Percentiles rank a stretch among this genome's conserved stretches.
Evolutionary conservation across 2,888 invertebrate genomes (phyloP).

Genomic region (Nomada flava): DNA sequence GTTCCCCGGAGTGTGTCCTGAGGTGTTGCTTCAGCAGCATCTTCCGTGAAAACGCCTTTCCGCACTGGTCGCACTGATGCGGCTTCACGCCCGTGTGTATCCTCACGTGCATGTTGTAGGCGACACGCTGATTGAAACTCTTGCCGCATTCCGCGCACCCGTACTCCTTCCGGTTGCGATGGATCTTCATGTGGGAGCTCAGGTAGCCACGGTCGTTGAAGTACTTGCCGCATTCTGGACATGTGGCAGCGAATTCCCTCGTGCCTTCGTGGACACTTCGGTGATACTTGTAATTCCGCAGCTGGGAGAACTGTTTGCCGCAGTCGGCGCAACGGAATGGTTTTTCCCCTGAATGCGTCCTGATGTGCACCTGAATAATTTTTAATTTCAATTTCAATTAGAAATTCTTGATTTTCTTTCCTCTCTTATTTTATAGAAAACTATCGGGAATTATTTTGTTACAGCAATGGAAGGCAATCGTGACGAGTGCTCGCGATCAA

Average conservation of each 20-base stretch:
- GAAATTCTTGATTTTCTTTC: background rate
- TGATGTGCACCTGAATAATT: constrained; percentile 80
- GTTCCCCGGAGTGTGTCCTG: constrained; percentile 92
- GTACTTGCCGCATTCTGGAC: constrained; percentile 91
- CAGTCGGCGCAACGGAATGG: constrained; percentile 91
- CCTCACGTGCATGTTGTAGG: constrained; percentile 94
- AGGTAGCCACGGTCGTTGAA: constrained; percentile 94
- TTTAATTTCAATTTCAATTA: background rate
- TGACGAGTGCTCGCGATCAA: background rate
- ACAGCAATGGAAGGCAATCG: too few species aligned
- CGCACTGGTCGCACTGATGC: constrained; percentile 91
- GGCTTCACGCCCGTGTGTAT: constrained; percentile 94
- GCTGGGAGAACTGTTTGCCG: constrained; percentile 92
- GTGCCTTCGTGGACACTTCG: constrained; percentile 92
- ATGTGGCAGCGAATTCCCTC: constrained; percentile 91
- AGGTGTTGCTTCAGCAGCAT: constrained; percentile 94
- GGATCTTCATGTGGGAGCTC: constrained; percentile 94
- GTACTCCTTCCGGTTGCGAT: constrained; percentile 92
- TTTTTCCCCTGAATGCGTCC: constrained; percentile 85
- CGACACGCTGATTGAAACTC: constrained; percentile 93
- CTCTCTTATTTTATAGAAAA: too few species aligned
- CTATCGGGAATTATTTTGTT: too few species aligned
- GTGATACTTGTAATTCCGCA: constrained; percentile 94
- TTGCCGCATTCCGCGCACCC: constrained; percentile 92
- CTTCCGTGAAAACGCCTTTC: constrained; percentile 93